A percentile compares a stretch with the other conserved stretches of the same genome.
phyloP scores from a whole-genome alignment of 2,888 invertebrate species.

The Apamea crenata region DNA sequence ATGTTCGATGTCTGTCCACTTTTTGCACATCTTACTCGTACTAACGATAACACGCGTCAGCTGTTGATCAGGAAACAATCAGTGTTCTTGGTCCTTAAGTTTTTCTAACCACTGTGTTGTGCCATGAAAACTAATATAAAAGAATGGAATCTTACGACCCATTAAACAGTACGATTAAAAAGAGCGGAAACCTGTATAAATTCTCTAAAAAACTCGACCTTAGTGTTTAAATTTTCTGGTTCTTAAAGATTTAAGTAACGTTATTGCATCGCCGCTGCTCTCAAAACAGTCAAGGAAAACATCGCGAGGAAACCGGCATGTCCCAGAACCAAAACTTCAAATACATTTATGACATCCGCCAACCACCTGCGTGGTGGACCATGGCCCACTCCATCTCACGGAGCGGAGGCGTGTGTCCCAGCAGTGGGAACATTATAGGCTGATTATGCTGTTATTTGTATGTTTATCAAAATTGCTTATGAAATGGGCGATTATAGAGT shows the following conservation, averaged over 20 bases:
- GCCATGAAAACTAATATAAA: neutral
- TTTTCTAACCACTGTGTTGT: neutral
- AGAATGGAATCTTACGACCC: no score
- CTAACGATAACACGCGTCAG: slow-evolving; percentile 37
- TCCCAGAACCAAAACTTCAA: no score
- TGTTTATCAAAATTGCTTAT: neutral
- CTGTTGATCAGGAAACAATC: neutral
- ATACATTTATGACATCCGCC: no score
- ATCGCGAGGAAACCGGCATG: neutral
- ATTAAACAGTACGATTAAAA: no score
- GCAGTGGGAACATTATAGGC: no score
- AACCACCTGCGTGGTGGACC: no score
- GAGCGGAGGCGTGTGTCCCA: no score
- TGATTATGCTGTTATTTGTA: neutral
- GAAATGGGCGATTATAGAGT: neutral
- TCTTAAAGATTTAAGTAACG: no score
- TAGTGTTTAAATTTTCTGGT: no score
- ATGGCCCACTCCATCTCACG: no score
- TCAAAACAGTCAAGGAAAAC: neutral
- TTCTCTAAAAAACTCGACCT: neutral
- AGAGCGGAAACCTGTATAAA: neutral
- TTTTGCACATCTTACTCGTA: slow-evolving; percentile 25
- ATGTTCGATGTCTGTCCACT: slow-evolving; percentile 4
- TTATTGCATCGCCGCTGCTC: neutral
- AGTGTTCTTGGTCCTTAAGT: neutral